Conservation (phyloP, 2,888 invertebrate genomes). For the Drosophila mettleri region DNA sequence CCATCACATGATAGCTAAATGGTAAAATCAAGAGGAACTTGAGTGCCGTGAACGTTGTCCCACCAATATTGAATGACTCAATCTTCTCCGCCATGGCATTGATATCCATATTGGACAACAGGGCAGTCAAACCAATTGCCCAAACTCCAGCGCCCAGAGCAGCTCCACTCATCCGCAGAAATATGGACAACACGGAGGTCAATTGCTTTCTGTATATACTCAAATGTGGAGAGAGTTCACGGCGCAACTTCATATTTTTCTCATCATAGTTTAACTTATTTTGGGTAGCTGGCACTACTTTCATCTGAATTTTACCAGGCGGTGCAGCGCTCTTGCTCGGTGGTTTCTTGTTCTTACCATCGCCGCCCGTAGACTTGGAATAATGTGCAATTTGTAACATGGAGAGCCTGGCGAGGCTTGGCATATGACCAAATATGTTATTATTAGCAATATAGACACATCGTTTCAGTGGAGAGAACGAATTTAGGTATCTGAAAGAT, state of each 20-base stretch:
- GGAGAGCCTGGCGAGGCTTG: neutral
- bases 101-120: conserved; percentile 31
- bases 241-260: conserved; percentile 42
- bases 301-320: conserved; percentile 31
- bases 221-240: conserved; percentile 56
- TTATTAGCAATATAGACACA: neutral
- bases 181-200: conserved; percentile 61
- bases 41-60: conserved; percentile 3
- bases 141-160: conserved; percentile 45
- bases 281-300: conserved; percentile 27
- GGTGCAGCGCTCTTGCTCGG: neutral
- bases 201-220: conserved; percentile 57
- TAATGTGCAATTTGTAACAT: neutral
- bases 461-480: conserved; percentile 4
- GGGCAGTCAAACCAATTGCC: conserved; percentile 45
- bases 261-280: conserved; percentile 43
- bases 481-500: conserved; percentile 26
- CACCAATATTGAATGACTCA: conserved; percentile 26
- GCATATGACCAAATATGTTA: neutral
- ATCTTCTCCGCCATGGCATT: conserved; percentile 35
- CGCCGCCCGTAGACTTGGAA: neutral
- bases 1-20: conserved; percentile 60
- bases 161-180: conserved; percentile 51
- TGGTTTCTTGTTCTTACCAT: neutral
- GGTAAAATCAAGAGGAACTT: conserved; percentile 51